Evolutionary conservation across 2,113 vertebrate genomes (phyloP), one percentile per base, ranked within the genome.

Genomic region (Chaenocephalus aceratus): DNA sequence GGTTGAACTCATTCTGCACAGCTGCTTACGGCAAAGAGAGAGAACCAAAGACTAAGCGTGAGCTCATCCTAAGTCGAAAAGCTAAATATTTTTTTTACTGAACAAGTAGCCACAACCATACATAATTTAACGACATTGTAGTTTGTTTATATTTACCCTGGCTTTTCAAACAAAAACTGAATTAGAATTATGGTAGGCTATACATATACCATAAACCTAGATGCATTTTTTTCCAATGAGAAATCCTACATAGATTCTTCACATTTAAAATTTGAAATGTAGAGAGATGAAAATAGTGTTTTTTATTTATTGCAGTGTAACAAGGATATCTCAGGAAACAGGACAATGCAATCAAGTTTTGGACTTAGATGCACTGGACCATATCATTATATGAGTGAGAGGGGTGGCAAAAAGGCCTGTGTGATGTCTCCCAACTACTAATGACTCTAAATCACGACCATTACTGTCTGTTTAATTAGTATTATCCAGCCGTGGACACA

Each of bases 391-490:
- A 82, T 58, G 51, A 87, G 68, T 72, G 75, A 68, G 44, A 70
- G 63, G 77, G 80, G 75, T 87, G 61, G 87, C 83, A 88, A 84
- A 87, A 84, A 85, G 82, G 73, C 72, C 82, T 67, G 13, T 73
- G 84, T 66, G 79, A 77, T 80, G 84, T 62, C 62, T 88, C 49
- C 86, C 66, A 79, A 86, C 54, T 83, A 72, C 80, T 88, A 93
- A 91, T 90, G 86, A 84, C 58, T 89, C 72, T 66, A 86, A 91
- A 91, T 86, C 78, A 83, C 56, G 6, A 75, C 86, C 74, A 91
- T 92, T 83, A 88, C 63, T 72, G 84, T 80, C 57, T 68, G 76
- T 85, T 91, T 91, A 91, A 92, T 93, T 89, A 91, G 86, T 77
- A 69, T 71, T 52, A 86, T 76, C 26, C 65, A 82, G 78, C 65